Evolutionary conservation across 2,888 invertebrate genomes (phyloP), one percentile per base, ranked within the genome.

Genomic region (Eupsilia transversa): DNA sequence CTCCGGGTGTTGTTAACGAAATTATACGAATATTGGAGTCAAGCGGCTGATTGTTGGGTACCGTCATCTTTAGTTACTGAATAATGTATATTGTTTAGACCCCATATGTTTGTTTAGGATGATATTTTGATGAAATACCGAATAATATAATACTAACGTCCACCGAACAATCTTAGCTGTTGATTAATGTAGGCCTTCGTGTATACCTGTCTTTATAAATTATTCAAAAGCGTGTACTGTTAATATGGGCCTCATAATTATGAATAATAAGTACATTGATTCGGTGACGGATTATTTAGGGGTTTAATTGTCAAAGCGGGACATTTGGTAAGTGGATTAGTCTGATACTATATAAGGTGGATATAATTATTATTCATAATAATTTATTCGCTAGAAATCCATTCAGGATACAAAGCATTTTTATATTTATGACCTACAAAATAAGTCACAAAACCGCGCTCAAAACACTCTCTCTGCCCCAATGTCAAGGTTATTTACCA

Each of bases 61-160:
- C 88, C 86, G 85, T 90, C 91, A 90, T 92, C 88, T 87, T 88
- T 88, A 84, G 85, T 88, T 89, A 86, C 86, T 93, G 93, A 94
- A 94, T 94, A 91, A 94, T 94, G 90, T 89, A 93, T 92, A 89
- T 87, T 92, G 91, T 92, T 91, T 90, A 85, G 90, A 91, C 89
- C 88, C 87, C 90, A 92, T 86, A 85, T 87, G 94, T 95, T 94
- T 94, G 89, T 89, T 94, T 93, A 94, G 94, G 94, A 93, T 93
- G 89, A 91, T 93, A 92, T 93, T 93, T 92, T 93, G 92, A 92
- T 93, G 91, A 90, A 89, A 88, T 89, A 90, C 88, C 86, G 84
- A 88, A 87, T 77, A 77, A 35, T 77, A 71, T 77, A 78, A 77
- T 85, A 84, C 68, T 74, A 82, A 83, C 82, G 82, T 87, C 80